Base-by-base conservation (phyloP, 2,888 invertebrate genomes). In the Drosophila pseudotalamancana region DNA sequence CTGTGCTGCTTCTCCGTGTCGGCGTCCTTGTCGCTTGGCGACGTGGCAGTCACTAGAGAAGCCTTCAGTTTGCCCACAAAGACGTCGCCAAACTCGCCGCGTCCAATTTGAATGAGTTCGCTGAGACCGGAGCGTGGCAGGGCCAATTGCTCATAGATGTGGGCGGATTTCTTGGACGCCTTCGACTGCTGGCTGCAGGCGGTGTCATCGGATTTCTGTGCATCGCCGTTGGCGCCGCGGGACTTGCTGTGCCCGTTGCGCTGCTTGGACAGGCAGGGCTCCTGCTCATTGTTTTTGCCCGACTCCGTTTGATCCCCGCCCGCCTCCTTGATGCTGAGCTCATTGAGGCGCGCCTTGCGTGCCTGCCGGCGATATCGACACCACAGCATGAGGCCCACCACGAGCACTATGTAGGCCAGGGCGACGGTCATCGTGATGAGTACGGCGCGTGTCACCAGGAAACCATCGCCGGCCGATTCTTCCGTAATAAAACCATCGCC, bases 61-160 rank as follows among this genome's bases (percentile, higher is more conserved):
- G 46, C 89, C 86, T 82, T 93, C 90, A 78, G 93, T 90, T 93
- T 97, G 43, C 96, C 97, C 32, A 97, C 92, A 84, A 96, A 95
- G 0, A 98, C 96, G 80, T 98, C 98, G 0, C 98, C 98, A 87
- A 97, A 98, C 82, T 97, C 96, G 0, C 98, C 98, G 19, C 97
- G 95, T 14, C 98, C 95, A 3, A 95, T 92, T 32, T 94, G 92
- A 6, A 94, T 93, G 1, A 94, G 91, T 18, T 96, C 96, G 0
- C 94, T 94, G 0, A 98, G 92, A 56, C 96, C 93, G 2, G 94
- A 93, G 27, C 97, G 92, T 0, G 96, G 95, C 43, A 96, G 92
- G 0, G 95, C 93, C 9, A 97, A 92, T 77, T 96, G 95, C 72
- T 97, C 97, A 83, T 95, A 96, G 59, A 94, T 94, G 8, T 93